phyloP scores from a whole-genome alignment of 1,140 invertebrate species.

The Platorchestia sp. region DNA sequence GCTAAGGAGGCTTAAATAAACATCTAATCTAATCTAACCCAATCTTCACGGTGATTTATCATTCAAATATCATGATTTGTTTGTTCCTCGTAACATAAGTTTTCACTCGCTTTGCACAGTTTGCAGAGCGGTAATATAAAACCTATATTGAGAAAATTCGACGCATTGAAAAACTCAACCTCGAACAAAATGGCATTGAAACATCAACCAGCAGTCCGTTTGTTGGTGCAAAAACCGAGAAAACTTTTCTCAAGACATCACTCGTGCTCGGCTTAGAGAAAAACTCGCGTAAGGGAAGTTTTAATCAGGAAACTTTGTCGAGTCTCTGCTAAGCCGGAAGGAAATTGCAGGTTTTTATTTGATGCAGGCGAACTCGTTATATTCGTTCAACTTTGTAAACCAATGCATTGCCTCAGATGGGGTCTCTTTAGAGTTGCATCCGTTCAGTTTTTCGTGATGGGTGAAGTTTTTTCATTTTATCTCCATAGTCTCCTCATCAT shows the following conservation, averaged over 20 bases:
- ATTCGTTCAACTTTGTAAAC: background rate
- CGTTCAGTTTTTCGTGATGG: background rate
- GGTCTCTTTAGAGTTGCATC: background rate
- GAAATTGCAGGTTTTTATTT: background rate
- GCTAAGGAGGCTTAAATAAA: too few species aligned
- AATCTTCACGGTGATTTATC: too few species aligned
- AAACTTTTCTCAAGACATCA: background rate
- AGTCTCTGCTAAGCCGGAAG: background rate
- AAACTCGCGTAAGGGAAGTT: background rate
- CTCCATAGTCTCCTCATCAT: too few species aligned
- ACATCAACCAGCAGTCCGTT: background rate
- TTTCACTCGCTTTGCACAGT: too few species aligned
- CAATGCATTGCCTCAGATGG: background rate
- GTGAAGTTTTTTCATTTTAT: too few species aligned
- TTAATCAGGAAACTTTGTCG: background rate
- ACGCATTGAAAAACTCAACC: too few species aligned
- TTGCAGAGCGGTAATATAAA: too few species aligned
- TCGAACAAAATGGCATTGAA: background rate
- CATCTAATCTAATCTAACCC: too few species aligned
- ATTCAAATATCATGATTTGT: too few species aligned
- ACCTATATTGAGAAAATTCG: background rate
- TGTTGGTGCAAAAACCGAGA: background rate
- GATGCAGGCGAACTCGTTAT: background rate
- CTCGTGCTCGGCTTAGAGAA: background rate
- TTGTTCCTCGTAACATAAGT: too few species aligned